Base-by-base conservation (phyloP, 2,888 invertebrate species). In the Deroplatys truncata region DNA sequence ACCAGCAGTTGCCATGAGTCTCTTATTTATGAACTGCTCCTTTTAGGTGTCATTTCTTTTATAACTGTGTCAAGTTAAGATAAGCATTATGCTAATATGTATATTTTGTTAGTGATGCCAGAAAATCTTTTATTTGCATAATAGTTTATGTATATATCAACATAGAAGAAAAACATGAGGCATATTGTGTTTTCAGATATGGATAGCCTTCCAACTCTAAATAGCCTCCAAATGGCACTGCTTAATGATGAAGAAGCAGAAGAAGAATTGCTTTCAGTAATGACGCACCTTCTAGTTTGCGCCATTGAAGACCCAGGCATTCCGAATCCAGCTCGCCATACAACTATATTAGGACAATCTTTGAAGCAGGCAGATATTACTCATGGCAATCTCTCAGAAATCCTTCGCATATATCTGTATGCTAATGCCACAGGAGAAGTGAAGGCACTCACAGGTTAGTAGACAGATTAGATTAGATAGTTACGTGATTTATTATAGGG, bases 271-370 rank as follows among this genome's bases (percentile, higher is more conserved):
- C 94, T 98, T 84, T 97, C 97, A 88, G 97, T 98, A 13, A 96
- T 98, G 94, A 97, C 98, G 16, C 98, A 98, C 93, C 94, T 99
- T 35, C 95, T 99, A 43, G 97, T 98, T 56, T 98, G 98, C 93
- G 98, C 98, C 91, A 97, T 98, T 89, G 98, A 98, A 94, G 98
- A 99, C 95, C 98, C 97, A 4, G 98, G 98, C 0, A 98, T 98
- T 90, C 98, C 98, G 0, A 98, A 98, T 93, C 98, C 98, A 0
- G 97, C 97, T 0, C 95, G 98, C 0, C 98, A 98, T 92, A 97
- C 98, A 0, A 99, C 98, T 0, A 95, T 97, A 13, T 94, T 99
- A 5, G 98, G 98, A 0, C 98, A 99, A 93, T 98, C 98, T 91
- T 95, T 99, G 87, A 95, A 97, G 3, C 96, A 96, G 92, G 97